Evolutionary conservation across 2,888 invertebrate genomes (phyloP).

Genomic region (Euplexia lucipara): DNA sequence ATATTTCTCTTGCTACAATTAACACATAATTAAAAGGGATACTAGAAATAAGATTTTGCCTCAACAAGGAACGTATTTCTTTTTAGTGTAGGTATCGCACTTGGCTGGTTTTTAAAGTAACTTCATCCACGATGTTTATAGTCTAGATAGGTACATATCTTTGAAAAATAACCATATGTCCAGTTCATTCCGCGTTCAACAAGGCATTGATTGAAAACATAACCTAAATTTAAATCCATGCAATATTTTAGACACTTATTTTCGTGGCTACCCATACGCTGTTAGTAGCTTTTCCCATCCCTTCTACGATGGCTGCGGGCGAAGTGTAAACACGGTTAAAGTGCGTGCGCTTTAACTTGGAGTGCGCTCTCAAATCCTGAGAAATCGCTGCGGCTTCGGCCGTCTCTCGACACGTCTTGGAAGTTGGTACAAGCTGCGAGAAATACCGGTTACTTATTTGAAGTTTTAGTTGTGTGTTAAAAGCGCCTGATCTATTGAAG

Average conservation of each 20-base stretch:
- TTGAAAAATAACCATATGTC: no score
- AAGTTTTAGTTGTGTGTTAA: background rate
- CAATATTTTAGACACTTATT: slow-evolving; percentile 1
- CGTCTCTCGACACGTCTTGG: slow-evolving; percentile 82
- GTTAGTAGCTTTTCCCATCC: slow-evolving; percentile 40
- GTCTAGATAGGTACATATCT: no score
- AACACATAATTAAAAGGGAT: no score
- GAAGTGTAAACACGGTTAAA: slow-evolving; percentile 69
- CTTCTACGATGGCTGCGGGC: slow-evolving; percentile 37
- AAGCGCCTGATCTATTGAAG: background rate
- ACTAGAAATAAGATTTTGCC: no score
- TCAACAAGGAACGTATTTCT: no score
- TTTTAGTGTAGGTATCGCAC: no score
- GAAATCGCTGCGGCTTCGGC: slow-evolving; percentile 83
- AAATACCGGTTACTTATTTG: background rate
- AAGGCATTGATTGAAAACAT: no score
- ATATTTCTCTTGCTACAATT: no score
- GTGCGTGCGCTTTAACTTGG: slow-evolving; percentile 80
- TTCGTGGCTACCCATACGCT: background rate
- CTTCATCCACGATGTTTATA: no score
- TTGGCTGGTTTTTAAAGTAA: no score
- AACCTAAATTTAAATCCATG: background rate
- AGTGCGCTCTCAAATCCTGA: slow-evolving; percentile 83
- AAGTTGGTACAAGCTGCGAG: slow-evolving; percentile 60
- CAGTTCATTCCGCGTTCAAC: no score